Evolutionary conservation across 2,888 invertebrate genomes (phyloP).

Genomic region (Cephus sareptanus): DNA sequence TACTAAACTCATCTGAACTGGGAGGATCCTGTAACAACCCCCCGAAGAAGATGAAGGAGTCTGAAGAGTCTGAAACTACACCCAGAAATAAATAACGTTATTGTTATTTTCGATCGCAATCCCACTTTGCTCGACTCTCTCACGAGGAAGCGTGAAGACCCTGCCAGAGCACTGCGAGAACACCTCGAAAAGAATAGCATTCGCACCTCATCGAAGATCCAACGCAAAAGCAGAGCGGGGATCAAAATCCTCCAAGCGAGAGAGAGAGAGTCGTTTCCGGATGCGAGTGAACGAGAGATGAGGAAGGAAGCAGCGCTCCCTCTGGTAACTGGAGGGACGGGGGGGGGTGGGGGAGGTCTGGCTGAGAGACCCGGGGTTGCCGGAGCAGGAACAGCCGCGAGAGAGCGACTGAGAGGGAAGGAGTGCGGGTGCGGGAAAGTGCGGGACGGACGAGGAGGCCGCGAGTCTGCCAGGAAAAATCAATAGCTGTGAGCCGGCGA

Average conservation of each 20-base stretch:
- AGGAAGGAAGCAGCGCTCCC: conserved; percentile 9
- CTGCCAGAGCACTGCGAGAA: too few relatives aligned
- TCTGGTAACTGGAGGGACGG: too few relatives aligned
- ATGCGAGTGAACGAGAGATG: conserved; percentile 27
- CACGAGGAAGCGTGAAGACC: conserved; percentile 16
- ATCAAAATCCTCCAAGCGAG: neutral
- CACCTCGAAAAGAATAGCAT: conserved; percentile 19
- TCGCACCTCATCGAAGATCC: conserved; percentile 33
- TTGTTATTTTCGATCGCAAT: conserved; percentile 7
- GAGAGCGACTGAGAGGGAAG: neutral
- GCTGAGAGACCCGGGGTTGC: neutral
- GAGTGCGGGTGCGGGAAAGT: neutral
- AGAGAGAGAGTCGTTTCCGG: conserved; percentile 32
- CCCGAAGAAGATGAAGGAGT: too few relatives aligned
- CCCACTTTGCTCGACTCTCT: neutral
- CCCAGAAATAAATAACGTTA: conserved; percentile 3
- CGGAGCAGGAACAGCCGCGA: neutral
- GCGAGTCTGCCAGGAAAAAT: conserved; percentile 66
- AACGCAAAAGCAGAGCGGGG: neutral
- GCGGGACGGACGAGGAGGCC: conserved; percentile 51
- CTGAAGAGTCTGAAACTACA: too few relatives aligned
- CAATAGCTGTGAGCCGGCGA: conserved; percentile 65
- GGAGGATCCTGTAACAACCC: too few relatives aligned
- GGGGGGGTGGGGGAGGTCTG: neutral
- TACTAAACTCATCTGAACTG: too few relatives aligned